Evolutionary conservation across 2,113 vertebrate species (phyloP).

Genomic region (Semnornis frantzii): DNA sequence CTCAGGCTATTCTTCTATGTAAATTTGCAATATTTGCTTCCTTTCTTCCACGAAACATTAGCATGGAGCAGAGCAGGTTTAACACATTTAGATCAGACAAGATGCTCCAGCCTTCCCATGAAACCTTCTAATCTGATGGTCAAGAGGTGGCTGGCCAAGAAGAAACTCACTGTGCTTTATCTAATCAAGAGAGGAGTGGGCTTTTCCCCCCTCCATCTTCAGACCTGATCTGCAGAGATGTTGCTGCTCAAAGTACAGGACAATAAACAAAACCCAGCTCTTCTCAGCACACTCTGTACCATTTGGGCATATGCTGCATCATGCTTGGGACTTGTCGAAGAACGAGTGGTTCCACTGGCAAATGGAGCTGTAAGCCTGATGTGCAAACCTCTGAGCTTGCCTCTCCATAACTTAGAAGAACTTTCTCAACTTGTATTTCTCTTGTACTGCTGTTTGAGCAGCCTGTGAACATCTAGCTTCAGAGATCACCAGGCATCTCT

Average conservation of each 20-base stretch:
- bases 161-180: background rate
- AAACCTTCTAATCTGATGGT: background rate
- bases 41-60: background rate
- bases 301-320: constrained; percentile 17
- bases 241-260: constrained; percentile 7
- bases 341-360: background rate
- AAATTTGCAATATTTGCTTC: background rate
- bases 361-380: background rate
- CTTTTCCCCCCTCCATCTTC: background rate
- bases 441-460: background rate
- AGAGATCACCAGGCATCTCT: background rate
- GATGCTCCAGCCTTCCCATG: background rate
- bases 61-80: background rate
- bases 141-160: constrained; percentile 44
- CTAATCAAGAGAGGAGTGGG: constrained; percentile 20
- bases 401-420: background rate
- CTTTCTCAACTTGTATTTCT: background rate
- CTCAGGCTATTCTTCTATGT: background rate
- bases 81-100: background rate
- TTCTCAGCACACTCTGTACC: constrained; percentile 14
- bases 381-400: background rate
- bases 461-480: background rate
- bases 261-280: background rate
- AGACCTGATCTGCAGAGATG: background rate
- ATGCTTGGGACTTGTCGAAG: background rate